A percentile compares a stretch with the other conserved stretches of the same genome.
These are phyloP conservation scores for Tipula confusa DNA, from an alignment of 2,888 invertebrate species.

Conservation along the genomic window DNA sequence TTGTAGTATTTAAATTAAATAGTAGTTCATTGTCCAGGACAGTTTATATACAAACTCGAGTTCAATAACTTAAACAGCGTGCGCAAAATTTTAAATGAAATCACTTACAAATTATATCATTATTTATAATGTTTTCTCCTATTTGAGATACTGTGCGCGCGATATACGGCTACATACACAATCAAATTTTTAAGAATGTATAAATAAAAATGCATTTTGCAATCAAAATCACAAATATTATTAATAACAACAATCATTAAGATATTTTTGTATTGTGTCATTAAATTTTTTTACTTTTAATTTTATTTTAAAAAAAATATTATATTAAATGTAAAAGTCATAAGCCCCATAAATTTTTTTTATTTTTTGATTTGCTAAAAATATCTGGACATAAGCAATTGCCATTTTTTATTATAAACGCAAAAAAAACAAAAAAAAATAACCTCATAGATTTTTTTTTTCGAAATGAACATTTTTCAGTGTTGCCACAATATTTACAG, in stretches of 20 bases:
- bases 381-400: background rate
- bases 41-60: too few relatives aligned
- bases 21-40: background rate
- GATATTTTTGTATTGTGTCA: constrained; percentile 12
- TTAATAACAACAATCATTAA: background rate
- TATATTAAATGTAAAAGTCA: background rate
- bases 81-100: background rate
- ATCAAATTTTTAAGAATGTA: background rate
- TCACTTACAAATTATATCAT: background rate
- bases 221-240: background rate
- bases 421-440: too few relatives aligned
- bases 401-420: too few relatives aligned
- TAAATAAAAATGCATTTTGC: background rate
- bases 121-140: background rate
- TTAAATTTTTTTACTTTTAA: background rate
- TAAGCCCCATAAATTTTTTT: background rate
- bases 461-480: too few relatives aligned
- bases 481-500: too few relatives aligned
- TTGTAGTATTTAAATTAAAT: background rate
- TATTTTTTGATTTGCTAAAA: background rate
- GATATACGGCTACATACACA: background rate
- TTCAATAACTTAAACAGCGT: background rate
- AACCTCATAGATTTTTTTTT: background rate
- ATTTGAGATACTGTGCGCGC: background rate
- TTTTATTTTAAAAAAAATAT: background rate